Evolutionary conservation across 2,797 vertebrate genomes (phyloP), one percentile per base, ranked within the genome.

Genomic region (Acipenser oxyrinchus): DNA sequence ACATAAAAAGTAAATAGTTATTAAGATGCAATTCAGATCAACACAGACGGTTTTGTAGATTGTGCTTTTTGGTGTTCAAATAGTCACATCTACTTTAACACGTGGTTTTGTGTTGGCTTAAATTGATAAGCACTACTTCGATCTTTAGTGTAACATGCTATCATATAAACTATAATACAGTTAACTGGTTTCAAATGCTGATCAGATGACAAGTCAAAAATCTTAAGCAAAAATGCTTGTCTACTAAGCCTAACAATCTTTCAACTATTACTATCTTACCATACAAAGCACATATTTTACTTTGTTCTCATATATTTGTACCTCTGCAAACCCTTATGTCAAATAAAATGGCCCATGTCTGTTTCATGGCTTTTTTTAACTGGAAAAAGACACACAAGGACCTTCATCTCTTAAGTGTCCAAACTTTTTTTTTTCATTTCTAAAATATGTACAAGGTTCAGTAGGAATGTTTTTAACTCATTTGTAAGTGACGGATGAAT

Each of bases 151-250:
- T 81, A 86, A 86, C 83, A 79, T 83, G 81, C 82, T 80, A 85
- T 81, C 86, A 82, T 84, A 87, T 83, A 90, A 85, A 80, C 86
- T 88, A 85, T 89, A 86, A 84, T 88, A 87, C 85, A 90, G 89
- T 89, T 86, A 88, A 89, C 89, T 91, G 86, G 88, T 84, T 91
- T 89, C 87, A 90, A 89, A 72, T 74, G 72, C 72, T 74, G 64
- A 37, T 37, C 7, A 61, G 62, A 15, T n/a, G 59, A 62, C 18
- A 62, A 13, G 12, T 51, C 6, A 49, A 37, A 62, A 12, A 7
- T 48, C 18, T 37, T 37, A 37, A 37, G 23, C 23, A 37, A 37
- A 3, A 37, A 37, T 37, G 23, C 23, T 37, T 37, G 23, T 37
- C 23, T 4, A 3, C 23, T 37, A 37, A 37, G 2, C 23, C 23